These are phyloP conservation scores for Leptinotarsa defecta DNA, from an alignment of 1,140 invertebrate species.

Conservation along the genomic window DNA sequence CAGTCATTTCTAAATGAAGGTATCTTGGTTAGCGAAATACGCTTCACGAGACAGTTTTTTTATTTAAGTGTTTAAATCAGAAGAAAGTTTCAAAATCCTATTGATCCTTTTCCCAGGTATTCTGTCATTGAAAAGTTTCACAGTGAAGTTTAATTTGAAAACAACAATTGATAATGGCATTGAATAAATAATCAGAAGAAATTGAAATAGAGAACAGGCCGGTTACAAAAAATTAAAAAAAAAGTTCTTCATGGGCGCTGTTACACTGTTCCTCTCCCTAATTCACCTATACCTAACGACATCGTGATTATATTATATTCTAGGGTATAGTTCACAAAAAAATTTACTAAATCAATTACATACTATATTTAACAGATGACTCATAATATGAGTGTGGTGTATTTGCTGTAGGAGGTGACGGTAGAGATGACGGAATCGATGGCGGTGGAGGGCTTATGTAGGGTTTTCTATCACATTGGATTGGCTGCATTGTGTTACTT, in stretches of 20 bases:
- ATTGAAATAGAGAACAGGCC: neutral
- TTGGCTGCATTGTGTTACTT: slow-evolving; percentile 46
- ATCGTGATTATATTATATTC: neutral
- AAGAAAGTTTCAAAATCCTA: no score
- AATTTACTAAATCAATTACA: slow-evolving; percentile 38
- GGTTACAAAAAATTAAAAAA: neutral
- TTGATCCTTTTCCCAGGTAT: no score
- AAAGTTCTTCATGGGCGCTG: neutral
- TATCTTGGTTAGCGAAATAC: no score
- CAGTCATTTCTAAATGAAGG: no score
- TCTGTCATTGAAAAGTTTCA: no score
- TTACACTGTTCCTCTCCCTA: neutral
- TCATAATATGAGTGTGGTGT: slow-evolving; percentile 54
- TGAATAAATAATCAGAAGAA: neutral
- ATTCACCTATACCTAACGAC: neutral
- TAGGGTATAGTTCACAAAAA: slow-evolving; percentile 10
- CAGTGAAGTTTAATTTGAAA: neutral
- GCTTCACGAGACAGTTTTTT: no score
- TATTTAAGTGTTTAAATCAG: no score
- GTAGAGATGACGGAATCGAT: slow-evolving; percentile 51
- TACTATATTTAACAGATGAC: slow-evolving; percentile 52
- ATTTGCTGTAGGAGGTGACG: slow-evolving; percentile 54
- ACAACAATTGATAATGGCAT: neutral
- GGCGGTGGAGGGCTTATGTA: slow-evolving; percentile 53
- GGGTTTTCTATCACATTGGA: slow-evolving; percentile 55